Base-by-base conservation (phyloP, 2,113 vertebrate genomes). In the Daubentonia madagascariensis region DNA sequence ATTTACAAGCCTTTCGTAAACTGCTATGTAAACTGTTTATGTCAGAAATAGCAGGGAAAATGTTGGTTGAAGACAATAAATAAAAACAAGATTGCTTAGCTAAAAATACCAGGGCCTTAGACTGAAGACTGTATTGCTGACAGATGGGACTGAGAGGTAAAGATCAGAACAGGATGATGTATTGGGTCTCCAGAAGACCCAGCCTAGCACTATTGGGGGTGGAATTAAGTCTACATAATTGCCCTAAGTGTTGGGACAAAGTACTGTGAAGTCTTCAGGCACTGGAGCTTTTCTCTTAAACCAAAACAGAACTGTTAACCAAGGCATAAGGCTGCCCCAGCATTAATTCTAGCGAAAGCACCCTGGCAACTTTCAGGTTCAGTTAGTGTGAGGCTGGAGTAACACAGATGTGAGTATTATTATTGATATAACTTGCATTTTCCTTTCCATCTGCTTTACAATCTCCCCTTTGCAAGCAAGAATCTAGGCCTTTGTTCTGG, bases 361-460 rank as follows among this genome's bases (percentile, higher is more conserved):
- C 23, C 61, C 35, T 63, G 45, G 30, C 13, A 43, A 28, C 59
- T 28, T 14, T 48, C 63, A 12, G 23, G 54, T 8, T 48, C 37
- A 67, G 16, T 17, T 67, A 18, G 30, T 11, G 35, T 40, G 43
- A 83, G 30, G 7, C 0, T 1, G 45, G 4, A 43, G 16, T 6
- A 11, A 45, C 67, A 45, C 16, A n/a, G 28, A 72, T 2, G 3
- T 3, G 2, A 1, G 12, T 3, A 8, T 9, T 5, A 25, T 8
- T 32, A 37, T 0, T 76, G 32, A 6, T 6, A 11, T 6, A 35
- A 30, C 14, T 18, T 25, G 17, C 70, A 35, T 25, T 57, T 61
- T 78, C 54, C 48, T 75, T 72, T 22, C 59, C 22, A 63, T 11
- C 25, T 52, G 50, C 52, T 68, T 59, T 50, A 22, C 28, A 50